Percentiles rank a stretch among this genome's conserved stretches.
Conservation (phyloP, 1,140 invertebrate species). For the Ooceraea biroi region DNA sequence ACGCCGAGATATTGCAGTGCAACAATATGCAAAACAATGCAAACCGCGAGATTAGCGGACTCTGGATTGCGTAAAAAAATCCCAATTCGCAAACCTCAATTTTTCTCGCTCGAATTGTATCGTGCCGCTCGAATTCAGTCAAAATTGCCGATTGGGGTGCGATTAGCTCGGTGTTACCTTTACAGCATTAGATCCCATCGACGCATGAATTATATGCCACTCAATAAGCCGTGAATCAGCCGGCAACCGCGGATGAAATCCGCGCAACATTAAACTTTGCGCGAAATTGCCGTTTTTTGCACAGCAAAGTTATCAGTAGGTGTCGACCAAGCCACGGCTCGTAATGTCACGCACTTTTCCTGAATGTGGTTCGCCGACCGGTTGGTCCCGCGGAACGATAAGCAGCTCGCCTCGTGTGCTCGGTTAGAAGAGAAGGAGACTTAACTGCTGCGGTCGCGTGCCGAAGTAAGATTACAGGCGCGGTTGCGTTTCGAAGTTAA, state of each 20-base stretch:
- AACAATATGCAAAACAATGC: constrained; percentile 44
- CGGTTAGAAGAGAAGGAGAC: constrained; percentile 8
- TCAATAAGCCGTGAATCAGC: constrained; percentile 50
- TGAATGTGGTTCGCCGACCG: constrained; percentile 31
- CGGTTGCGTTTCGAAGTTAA: constrained; percentile 59
- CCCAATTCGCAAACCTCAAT: not conserved
- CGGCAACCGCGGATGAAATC: not conserved
- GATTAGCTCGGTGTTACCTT: constrained; percentile 22
- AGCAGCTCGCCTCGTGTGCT: constrained; percentile 8
- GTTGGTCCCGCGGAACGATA: constrained; percentile 18
- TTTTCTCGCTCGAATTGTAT: not conserved
- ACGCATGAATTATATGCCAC: constrained; percentile 6
- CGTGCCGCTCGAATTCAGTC: too few species aligned
- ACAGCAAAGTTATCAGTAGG: too few species aligned
- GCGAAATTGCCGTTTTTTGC: too few species aligned
- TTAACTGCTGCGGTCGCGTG: constrained; percentile 58
- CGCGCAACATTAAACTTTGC: not conserved
- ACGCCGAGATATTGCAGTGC: constrained; percentile 28
- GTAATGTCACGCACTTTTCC: constrained; percentile 5
- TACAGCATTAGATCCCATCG: constrained; percentile 11
- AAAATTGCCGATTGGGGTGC: constrained; percentile 18
- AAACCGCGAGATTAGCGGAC: constrained; percentile 26
- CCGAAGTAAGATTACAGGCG: constrained; percentile 54
- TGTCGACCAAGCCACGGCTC: too few species aligned
- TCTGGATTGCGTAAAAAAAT: constrained; percentile 16